phyloP scores from a whole-genome alignment of 2,113 vertebrate species.

The Psittacara wagleri region DNA sequence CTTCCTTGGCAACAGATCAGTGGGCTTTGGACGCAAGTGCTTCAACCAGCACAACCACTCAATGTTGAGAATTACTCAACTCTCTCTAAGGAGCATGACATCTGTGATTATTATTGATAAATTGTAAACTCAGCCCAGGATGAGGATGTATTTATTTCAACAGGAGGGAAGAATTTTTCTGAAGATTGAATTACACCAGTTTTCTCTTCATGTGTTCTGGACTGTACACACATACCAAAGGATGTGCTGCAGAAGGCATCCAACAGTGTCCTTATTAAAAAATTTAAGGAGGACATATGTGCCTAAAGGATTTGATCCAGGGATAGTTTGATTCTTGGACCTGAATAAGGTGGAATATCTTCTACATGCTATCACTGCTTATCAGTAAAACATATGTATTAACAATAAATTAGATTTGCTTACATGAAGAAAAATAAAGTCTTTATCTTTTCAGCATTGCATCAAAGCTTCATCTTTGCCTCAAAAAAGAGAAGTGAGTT shows the following conservation, averaged over 20 bases:
- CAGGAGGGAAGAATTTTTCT: not conserved
- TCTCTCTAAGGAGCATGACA: not conserved
- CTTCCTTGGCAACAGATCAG: not conserved
- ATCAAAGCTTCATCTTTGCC: not conserved
- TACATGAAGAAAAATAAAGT: not conserved
- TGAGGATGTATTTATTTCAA: not conserved
- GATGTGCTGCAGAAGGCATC: not conserved
- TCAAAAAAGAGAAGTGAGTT: not conserved
- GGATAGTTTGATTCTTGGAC: not conserved
- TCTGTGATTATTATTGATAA: slow-evolving; percentile 18
- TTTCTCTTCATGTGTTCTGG: not conserved
- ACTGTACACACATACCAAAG: not conserved
- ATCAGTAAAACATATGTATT: not conserved
- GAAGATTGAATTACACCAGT: slow-evolving; percentile 14
- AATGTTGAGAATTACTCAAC: not conserved
- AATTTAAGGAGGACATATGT: not conserved
- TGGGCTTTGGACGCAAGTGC: not conserved
- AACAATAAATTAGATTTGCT: not conserved
- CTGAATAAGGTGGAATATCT: not conserved
- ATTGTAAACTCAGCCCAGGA: not conserved
- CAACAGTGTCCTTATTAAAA: not conserved
- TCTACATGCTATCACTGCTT: not conserved
- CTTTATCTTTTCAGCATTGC: not conserved
- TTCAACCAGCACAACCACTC: not conserved
- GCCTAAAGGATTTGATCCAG: not conserved